Base-by-base conservation (phyloP, 2,797 vertebrate species). In the Etheostoma nigrum region DNA sequence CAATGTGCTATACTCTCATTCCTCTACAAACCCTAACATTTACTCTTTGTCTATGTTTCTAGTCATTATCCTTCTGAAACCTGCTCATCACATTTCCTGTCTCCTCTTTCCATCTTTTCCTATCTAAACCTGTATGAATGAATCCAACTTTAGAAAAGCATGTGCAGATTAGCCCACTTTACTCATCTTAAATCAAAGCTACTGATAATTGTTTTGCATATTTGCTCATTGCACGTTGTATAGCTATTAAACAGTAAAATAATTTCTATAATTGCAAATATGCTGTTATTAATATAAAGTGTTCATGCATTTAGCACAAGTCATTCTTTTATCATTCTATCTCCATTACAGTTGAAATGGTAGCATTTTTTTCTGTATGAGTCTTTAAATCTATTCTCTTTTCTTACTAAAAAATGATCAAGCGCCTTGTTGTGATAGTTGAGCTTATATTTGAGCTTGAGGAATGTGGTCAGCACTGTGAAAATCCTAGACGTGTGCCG, bases 341-440 rank as follows among this genome's bases (percentile, higher is more conserved):
- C 86, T 82, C 79, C 90, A 93, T 93, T 75, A 73, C 83, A 64
- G 80, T 93, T 94, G 89, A 94, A 94, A 94, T 93, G 92, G 90
- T 85, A 79, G 90, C 89, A 93, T 93, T 93, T 82, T 30, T 18
- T 79, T 12, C 67, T 86, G 57, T 88, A 66, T 82, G 76, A 82
- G 42, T 76, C 67, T 85, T 88, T 75, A 57, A 84, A 67, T 82
- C 71, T 86, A 48, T 76, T 59, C 33, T 27, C 21, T 14, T 81
- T 44, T 49, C 30, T 44, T 30, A 30, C 9, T 33, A 60, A 36
- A 52, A 60, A 54, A 45, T 63, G 48, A 78, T 62, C 9, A 21
- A 76, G 54, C 30, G 2, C 18, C 75, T 77, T 81, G 48, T 74
- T 58, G 63, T 53, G 45, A 58, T 19, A 73, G 67, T 11, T 33